Evolutionary conservation across 2,797 vertebrate species (phyloP).

Genomic region (Melanitta fusca): DNA sequence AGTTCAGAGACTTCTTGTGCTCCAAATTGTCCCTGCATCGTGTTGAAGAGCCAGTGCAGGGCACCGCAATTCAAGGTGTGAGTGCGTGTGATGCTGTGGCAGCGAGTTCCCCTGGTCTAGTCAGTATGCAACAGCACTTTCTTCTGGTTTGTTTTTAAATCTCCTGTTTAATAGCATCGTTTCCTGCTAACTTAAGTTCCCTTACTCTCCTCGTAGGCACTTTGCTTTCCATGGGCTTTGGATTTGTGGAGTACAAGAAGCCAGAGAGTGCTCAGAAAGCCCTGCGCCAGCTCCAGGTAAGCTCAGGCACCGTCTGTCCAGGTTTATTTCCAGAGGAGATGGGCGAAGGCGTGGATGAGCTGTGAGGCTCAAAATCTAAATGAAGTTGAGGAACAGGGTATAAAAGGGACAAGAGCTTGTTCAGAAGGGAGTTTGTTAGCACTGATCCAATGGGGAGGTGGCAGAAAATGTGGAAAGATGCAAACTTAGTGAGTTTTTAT

Average conservation of each 20-base stretch:
- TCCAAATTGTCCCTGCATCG: not conserved
- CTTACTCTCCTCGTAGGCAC: constrained; percentile 76
- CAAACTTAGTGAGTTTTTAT: not conserved
- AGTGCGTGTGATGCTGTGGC: not conserved
- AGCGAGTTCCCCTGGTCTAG: not conserved
- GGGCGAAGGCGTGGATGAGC: not conserved
- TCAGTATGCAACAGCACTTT: not conserved
- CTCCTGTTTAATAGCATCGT: rapidly evolving
- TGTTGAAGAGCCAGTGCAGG: not conserved
- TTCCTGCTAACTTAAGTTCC: not conserved
- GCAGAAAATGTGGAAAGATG: not conserved
- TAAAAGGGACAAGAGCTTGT: not conserved
- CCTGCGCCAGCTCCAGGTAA: constrained; percentile 91
- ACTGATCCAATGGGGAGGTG: rapidly evolving
- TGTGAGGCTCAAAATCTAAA: too few relatives aligned
- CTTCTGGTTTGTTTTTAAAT: not conserved
- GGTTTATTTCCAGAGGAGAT: rapidly evolving
- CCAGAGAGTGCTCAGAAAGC: constrained; percentile 92
- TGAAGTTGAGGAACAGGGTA: not conserved
- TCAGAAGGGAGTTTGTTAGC: not conserved
- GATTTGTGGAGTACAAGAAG: constrained; percentile 93
- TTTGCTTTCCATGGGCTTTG: constrained; percentile 94
- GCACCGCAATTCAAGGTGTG: not conserved
- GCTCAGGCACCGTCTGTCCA: rapidly evolving
- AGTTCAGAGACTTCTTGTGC: not conserved